phyloP scores from a whole-genome alignment of 1,140 invertebrate species.

The Asobara japonica region DNA sequence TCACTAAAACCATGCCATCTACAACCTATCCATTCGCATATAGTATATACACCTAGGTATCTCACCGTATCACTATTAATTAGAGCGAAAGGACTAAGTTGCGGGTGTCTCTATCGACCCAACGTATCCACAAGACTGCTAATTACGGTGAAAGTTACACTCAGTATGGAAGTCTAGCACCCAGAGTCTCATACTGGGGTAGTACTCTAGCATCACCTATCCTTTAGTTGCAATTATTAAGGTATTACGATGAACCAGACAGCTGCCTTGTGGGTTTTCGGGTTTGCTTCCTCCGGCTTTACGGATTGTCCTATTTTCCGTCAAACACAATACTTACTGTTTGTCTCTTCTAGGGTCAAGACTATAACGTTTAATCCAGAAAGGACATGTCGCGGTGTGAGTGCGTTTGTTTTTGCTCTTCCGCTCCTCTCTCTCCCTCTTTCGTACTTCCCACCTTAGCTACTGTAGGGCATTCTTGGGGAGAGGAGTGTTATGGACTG shows the following conservation, averaged over 20 bases:
- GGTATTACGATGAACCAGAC: conserved; percentile 32
- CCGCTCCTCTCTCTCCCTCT: neutral
- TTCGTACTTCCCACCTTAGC: no score
- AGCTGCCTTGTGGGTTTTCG: conserved; percentile 12
- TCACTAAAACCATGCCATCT: neutral
- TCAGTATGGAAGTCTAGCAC: conserved; percentile 21
- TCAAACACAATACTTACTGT: neutral
- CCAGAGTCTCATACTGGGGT: neutral
- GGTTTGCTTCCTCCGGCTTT: neutral
- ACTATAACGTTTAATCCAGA: no score
- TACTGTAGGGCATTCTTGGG: no score
- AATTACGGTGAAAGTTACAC: conserved; percentile 44
- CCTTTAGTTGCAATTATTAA: conserved; percentile 44
- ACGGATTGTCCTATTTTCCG: conserved; percentile 12
- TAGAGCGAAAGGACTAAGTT: conserved; percentile 36
- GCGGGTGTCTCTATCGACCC: conserved; percentile 39
- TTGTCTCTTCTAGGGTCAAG: neutral
- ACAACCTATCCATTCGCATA: neutral
- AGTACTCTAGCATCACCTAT: neutral
- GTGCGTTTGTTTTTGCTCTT: neutral
- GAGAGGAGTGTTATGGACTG: no score
- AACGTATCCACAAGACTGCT: conserved; percentile 39
- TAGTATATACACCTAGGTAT: conserved; percentile 5
- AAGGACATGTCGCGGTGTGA: no score
- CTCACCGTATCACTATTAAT: conserved; percentile 45